A percentile compares a stretch with the other conserved stretches of the same genome.
These are phyloP conservation scores for Epistrophe eligans DNA, from an alignment of 2,888 invertebrate genomes.

Conservation along the genomic window DNA sequence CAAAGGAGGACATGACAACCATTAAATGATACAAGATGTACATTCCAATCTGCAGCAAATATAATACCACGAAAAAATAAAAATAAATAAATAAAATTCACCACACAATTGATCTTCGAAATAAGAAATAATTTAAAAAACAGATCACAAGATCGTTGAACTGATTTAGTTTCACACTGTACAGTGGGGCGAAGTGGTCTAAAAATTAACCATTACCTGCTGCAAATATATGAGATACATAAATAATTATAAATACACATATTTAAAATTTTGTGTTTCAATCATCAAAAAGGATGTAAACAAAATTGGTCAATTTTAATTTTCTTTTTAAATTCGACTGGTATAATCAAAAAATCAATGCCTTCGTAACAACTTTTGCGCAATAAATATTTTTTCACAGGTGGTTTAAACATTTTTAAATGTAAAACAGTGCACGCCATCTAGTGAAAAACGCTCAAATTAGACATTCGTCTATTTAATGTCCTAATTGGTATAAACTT, in stretches of 20 bases:
- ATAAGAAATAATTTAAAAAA: constrained; percentile 46
- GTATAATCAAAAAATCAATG: not conserved
- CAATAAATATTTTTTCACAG: no score
- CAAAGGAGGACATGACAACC: constrained; percentile 72
- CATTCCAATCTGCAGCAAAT: constrained; percentile 64
- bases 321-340: not conserved
- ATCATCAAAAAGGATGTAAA: no score
- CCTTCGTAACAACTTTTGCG: no score
- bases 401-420: no score
- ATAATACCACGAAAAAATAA: constrained; percentile 32
- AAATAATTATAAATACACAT: no score
- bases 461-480: no score
- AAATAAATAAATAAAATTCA: constrained; percentile 36
- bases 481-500: not conserved
- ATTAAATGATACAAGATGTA: constrained; percentile 73
- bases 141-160: constrained; percentile 75
- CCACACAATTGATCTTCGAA: constrained; percentile 74
- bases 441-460: no score
- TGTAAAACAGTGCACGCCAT: no score
- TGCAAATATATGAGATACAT: no score
- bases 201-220: no score
- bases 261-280: no score
- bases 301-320: no score
- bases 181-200: constrained; percentile 9
- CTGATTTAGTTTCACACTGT: constrained; percentile 52